Evolutionary conservation across 2,797 vertebrate genomes (phyloP).

Genomic region (Oryzias dopingdopingensis): DNA sequence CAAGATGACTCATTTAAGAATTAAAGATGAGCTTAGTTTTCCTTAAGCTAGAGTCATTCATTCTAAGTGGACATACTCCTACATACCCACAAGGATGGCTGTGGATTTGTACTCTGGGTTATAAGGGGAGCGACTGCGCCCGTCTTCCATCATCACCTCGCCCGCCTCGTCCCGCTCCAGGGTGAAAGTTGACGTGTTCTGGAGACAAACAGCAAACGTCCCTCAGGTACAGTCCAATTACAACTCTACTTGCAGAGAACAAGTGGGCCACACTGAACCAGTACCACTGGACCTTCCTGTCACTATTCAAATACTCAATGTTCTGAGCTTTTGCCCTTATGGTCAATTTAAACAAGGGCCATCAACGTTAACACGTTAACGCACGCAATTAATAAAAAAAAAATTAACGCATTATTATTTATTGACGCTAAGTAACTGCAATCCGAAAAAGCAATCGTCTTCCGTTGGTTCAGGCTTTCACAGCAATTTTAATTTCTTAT

Average conservation of each 20-base stretch:
- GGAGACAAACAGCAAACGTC: conserved; percentile 39
- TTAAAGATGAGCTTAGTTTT: conserved; percentile 34
- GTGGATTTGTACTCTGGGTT: conserved; percentile 93
- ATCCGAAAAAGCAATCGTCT: too few species aligned
- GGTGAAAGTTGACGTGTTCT: conserved; percentile 84
- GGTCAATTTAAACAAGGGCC: too few species aligned
- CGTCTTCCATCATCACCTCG: conserved; percentile 83
- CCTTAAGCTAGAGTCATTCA: conserved; percentile 5
- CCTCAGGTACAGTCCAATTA: conserved; percentile 42
- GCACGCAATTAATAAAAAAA: too few species aligned
- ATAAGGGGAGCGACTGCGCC: conserved; percentile 91
- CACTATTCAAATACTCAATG: conserved; percentile 3
- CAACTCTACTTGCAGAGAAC: conserved; percentile 31
- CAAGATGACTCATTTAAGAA: conserved; percentile 46
- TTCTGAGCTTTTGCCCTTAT: background rate
- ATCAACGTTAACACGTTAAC: too few species aligned
- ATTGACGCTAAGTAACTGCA: too few species aligned
- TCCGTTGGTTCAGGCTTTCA: too few species aligned
- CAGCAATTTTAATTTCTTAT: too few species aligned
- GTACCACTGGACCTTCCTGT: conserved; percentile 10
- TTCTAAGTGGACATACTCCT: background rate
- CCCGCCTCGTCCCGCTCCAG: conserved; percentile 77
- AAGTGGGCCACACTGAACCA: conserved; percentile 20
- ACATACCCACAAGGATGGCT: conserved; percentile 90
- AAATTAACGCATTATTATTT: too few species aligned